Evolutionary conservation across 2,888 invertebrate genomes (phyloP).

Genomic region (Eledona agricola): DNA sequence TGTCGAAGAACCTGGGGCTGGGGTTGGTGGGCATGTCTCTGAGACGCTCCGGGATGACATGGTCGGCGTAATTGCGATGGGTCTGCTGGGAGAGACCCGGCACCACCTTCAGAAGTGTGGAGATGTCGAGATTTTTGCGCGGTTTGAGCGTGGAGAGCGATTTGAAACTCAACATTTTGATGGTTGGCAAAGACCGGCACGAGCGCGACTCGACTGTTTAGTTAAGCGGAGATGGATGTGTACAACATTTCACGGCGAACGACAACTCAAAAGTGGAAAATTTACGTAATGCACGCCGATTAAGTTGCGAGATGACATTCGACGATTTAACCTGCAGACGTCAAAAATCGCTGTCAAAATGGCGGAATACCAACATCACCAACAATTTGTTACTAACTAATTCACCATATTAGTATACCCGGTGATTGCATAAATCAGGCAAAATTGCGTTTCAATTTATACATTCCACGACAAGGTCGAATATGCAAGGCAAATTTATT

Average conservation of each 20-base stretch:
- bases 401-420: too few relatives aligned
- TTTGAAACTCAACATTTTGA: constrained; percentile 20
- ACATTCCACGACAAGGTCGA: too few relatives aligned
- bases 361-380: too few relatives aligned
- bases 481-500: too few relatives aligned
- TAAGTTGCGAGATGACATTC: too few relatives aligned
- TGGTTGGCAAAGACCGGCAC: constrained; percentile 4
- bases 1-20: constrained; percentile 93
- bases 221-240: constrained; percentile 7
- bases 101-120: constrained; percentile 15
- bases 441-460: too few relatives aligned
- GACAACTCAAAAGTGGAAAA: constrained; percentile 1
- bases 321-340: too few relatives aligned
- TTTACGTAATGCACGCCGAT: too few relatives aligned
- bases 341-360: too few relatives aligned
- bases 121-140: constrained; percentile 7
- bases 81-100: constrained; percentile 7
- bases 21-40: constrained; percentile 80
- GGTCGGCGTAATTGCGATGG: constrained; percentile 53
- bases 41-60: constrained; percentile 84
- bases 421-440: too few relatives aligned
- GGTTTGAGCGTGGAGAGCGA: constrained; percentile 20
- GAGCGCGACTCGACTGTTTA: not conserved
- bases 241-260: constrained; percentile 22
- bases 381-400: too few relatives aligned